Conservation (phyloP, 2,888 invertebrate species). For the Tanypteryx hageni region DNA sequence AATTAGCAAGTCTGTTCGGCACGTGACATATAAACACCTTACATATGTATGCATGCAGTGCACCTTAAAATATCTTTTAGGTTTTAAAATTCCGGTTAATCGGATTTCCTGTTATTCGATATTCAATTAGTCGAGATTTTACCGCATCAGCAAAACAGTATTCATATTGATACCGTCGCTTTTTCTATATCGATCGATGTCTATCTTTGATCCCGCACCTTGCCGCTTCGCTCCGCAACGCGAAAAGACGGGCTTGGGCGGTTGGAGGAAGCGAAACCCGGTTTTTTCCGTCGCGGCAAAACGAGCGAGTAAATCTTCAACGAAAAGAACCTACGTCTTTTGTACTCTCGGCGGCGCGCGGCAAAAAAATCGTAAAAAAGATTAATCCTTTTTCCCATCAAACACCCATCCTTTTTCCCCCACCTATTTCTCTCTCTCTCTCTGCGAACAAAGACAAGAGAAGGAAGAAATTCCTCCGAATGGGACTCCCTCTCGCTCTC, state of each 20-base stretch:
- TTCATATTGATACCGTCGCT: neutral
- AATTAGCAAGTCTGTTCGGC: too few species aligned
- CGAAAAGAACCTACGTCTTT: neutral
- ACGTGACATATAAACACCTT: too few species aligned
- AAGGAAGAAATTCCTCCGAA: neutral
- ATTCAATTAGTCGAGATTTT: too few species aligned
- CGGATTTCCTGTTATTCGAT: too few species aligned
- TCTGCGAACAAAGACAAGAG: neutral
- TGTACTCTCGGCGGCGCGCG: neutral
- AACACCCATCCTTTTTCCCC: neutral
- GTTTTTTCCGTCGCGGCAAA: neutral
- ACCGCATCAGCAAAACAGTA: too few species aligned
- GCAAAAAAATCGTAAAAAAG: neutral
- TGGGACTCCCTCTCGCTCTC: neutral
- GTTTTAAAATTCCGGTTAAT: too few species aligned
- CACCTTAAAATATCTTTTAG: too few species aligned
- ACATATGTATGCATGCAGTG: too few species aligned
- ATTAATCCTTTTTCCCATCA: neutral
- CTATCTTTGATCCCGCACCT: neutral
- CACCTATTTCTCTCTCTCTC: neutral
- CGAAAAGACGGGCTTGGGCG: neutral
- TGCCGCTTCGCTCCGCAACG: neutral
- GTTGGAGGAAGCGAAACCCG: too few species aligned
- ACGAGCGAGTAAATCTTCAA: neutral
- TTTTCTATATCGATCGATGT: neutral